Base-by-base conservation (phyloP, 2,797 vertebrate species). In the Enteromius paludinosus region DNA sequence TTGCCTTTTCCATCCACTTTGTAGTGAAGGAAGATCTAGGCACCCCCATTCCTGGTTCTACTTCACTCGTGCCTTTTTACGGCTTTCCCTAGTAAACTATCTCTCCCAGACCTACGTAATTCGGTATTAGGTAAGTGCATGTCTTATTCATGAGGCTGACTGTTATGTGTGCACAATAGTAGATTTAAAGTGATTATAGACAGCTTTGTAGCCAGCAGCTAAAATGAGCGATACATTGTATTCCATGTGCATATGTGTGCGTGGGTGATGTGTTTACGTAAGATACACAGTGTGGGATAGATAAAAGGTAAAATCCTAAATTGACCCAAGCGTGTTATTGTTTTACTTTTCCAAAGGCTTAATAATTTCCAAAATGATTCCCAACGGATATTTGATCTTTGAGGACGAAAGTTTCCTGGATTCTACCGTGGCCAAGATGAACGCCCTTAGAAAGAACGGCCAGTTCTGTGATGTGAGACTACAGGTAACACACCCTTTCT, bases 401-500 rank as follows among this genome's bases (percentile, higher is more conserved):
- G 97, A 99, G 92, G 98, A 99, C 81, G 97, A 99, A 91, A 98
- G 96, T 92, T 99, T 99, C 91, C 96, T 98, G 38, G 98, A 99
- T 88, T 99, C 98, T 23, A 99, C 98, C 6, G 97, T 99, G 93
- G 98, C 98, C 91, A 99, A 99, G 93, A 96, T 99, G 95, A 99
- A 99, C 1, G 97, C 98, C 88, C 95, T 99, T 89, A 96, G 98
- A 85, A 99, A 99, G 93, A 99, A 97, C 3, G 98, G 98, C 61
- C 98, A 99, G 91, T 99, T 99, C 94, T 99, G 98, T 68, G 98
- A 99, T 10, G 98, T 99, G 83, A 96, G 97, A 92, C 96, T 99
- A 83, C 98, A 99, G 97, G 98, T 99, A 95, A n/a, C 83, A 86
- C 61, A 56, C 68, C 5, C 7, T n/a, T 64, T 64, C 56, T 82